Base-by-base conservation (phyloP, 2,888 invertebrate species). In the Leptura quadrifasciata region DNA sequence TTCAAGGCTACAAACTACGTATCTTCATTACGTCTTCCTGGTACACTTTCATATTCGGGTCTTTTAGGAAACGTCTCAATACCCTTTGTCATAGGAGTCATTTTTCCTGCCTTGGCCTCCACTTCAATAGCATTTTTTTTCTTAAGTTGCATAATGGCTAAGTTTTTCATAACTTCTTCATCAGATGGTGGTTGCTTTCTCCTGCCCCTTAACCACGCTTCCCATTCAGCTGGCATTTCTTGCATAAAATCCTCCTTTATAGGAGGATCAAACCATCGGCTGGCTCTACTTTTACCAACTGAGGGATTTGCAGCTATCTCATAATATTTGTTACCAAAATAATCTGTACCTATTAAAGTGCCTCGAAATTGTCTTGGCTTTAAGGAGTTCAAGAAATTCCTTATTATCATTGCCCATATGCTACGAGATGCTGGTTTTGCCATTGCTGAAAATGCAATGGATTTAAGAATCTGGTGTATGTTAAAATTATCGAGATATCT, bases 181-280 rank as follows among this genome's bases (percentile, higher is more conserved):
- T 91, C 92, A 0, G 93, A 91, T 0, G 97, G 97, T 58, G 95
- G 94, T 0, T 92, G 91, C 1, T 83, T 85, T 82, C 93, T 87
- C 74, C 89, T 82, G 68, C 82, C 85, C 80, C 97, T 90, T 63
- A 97, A 89, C 97, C 97, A 97, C 8, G 96, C 91, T 86, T 96
- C 95, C 97, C 97, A 97, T 89, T 97, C 97, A 0, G 95, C 92
- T 0, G 97, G 95, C 83, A 95, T 86, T 84, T 95, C 95, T 85
- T 94, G 93, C 79, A 94, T 92, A 83, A 94, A 95, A 76, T 93
- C 92, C 57, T 91, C 90, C 18, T 92, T 91, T 60, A 91, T 90
- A 0, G 90, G 88, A 0, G 96, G 95, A 68, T 92, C 93, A 89
- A 95, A 96, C 93, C 94, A 96, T 67, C 96, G 90, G 0, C 91